Conservation (phyloP, 2,797 vertebrate species). For the Rhinophrynus dorsalis region DNA sequence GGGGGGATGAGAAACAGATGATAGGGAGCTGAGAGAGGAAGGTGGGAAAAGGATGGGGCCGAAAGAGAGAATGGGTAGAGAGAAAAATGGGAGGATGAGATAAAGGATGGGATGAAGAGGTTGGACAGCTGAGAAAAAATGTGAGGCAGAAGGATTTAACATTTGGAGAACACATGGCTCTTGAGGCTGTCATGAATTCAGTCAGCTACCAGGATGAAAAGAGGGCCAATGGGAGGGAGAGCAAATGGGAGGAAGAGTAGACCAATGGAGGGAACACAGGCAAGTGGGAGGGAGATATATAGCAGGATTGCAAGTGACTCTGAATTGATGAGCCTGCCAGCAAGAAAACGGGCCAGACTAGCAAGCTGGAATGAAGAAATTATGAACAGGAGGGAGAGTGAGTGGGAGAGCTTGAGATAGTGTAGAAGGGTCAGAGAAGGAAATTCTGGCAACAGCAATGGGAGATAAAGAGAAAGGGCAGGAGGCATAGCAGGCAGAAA, state of each 20-base stretch:
- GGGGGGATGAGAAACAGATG: not conserved
- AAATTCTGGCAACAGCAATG: not conserved
- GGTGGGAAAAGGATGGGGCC: not conserved
- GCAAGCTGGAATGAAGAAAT: no score
- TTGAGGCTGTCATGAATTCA: not conserved
- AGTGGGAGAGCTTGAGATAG: not conserved
- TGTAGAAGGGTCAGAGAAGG: not conserved
- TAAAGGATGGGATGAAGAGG: not conserved
- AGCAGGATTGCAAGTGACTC: not conserved
- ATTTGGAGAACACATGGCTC: not conserved
- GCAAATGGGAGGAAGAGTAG: not conserved
- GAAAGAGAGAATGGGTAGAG: not conserved
- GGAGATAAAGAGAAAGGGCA: not conserved
- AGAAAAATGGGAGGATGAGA: not conserved
- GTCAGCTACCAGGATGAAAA: not conserved
- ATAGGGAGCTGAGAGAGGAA: not conserved
- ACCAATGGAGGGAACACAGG: not conserved
- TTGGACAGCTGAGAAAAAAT: not conserved
- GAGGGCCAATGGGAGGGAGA: not conserved
- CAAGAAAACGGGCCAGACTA: no score
- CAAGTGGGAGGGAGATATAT: not conserved
- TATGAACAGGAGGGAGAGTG: not conserved
- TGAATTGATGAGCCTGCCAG: not conserved
- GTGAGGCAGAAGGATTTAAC: not conserved
- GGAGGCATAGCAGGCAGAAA: not conserved